A percentile compares a stretch with the other conserved stretches of the same genome.
These are phyloP conservation scores for Microtus obscurus DNA, from an alignment of 2,797 vertebrate genomes.

Conservation along the genomic window DNA sequence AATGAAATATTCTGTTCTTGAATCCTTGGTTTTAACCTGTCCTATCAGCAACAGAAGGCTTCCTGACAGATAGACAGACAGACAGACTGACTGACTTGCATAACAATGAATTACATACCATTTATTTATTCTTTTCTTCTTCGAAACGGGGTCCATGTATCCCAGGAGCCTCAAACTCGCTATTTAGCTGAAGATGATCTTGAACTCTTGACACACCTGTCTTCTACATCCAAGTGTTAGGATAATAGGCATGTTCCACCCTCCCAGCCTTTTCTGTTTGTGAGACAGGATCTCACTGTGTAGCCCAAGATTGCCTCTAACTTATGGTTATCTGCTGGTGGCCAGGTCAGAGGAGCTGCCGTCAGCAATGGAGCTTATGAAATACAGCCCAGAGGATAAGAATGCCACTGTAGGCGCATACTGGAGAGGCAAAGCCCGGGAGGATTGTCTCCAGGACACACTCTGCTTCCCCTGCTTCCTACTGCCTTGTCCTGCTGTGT, in stretches of 20 bases:
- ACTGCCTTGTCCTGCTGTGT: neutral
- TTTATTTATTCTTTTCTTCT: neutral
- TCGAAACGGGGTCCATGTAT: too few relatives aligned
- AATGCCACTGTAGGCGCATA: neutral
- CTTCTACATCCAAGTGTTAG: neutral
- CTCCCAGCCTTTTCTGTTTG: neutral
- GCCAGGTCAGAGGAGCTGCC: neutral
- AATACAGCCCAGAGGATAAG: neutral
- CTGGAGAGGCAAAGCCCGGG: neutral
- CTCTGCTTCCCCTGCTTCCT: neutral
- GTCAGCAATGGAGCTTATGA: neutral
- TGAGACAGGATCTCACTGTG: neutral
- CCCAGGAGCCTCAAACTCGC: too few relatives aligned
- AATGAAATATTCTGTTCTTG: neutral
- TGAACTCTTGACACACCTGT: neutral
- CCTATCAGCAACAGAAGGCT: neutral
- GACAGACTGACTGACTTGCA: neutral
- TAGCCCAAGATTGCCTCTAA: neutral
- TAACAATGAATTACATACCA: neutral
- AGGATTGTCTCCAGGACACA: neutral
- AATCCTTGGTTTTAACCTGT: neutral
- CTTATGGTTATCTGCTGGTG: neutral
- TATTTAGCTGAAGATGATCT: neutral
- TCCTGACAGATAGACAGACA: neutral
- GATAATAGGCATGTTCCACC: neutral